Percentiles rank a stretch among this genome's conserved stretches.
These are phyloP conservation scores for Macrocentrus cingulum DNA, from an alignment of 1,140 invertebrate species.

Conservation along the genomic window DNA sequence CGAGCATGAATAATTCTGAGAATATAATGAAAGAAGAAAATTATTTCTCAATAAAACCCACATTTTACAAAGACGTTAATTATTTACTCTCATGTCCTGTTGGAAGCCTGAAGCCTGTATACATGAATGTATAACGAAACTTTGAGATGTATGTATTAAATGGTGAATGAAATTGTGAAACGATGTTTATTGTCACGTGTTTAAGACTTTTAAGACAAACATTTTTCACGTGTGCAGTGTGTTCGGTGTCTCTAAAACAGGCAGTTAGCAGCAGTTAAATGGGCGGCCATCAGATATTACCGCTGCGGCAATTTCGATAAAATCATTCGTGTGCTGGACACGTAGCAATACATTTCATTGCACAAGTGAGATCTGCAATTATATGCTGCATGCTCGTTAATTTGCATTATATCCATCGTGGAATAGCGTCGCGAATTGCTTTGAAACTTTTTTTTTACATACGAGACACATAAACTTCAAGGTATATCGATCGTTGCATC, in stretches of 20 bases:
- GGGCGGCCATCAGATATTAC: background rate
- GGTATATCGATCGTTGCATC: background rate
- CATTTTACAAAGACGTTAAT: too few relatives aligned
- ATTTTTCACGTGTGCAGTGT: too few relatives aligned
- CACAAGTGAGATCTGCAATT: slow-evolving; percentile 14
- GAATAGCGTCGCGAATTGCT: slow-evolving; percentile 3
- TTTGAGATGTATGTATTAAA: too few relatives aligned
- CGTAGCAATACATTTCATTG: slow-evolving; percentile 4
- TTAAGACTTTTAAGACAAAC: too few relatives aligned
- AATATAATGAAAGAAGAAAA: background rate
- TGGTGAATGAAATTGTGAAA: too few relatives aligned
- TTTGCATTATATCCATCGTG: too few relatives aligned
- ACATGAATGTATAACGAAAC: background rate
- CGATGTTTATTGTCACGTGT: background rate
- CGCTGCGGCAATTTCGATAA: background rate
- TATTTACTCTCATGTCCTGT: too few relatives aligned
- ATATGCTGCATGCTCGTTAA: slow-evolving; percentile 5
- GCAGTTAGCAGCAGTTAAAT: background rate
- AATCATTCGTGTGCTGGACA: background rate
- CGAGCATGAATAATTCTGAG: background rate
- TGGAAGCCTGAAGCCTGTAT: background rate
- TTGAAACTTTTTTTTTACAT: too few relatives aligned
- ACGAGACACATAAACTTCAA: too few relatives aligned
- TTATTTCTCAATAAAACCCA: background rate
- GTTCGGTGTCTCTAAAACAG: background rate